Evolutionary conservation across 1,140 invertebrate genomes (phyloP), one percentile per base, ranked within the genome.

Genomic region (Drosophila sp.): DNA sequence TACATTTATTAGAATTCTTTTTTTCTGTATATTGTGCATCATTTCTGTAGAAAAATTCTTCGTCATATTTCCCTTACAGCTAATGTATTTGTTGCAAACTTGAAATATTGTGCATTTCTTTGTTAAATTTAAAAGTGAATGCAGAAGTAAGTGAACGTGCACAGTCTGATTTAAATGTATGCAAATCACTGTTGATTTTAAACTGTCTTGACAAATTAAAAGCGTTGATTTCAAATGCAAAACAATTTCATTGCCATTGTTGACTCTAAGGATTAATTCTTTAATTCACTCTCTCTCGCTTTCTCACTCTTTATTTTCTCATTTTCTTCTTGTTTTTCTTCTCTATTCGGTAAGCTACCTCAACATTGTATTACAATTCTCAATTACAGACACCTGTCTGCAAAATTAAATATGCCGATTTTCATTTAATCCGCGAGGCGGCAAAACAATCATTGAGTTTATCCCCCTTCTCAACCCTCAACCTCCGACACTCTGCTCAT

Each of bases 321-420:
- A 16, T 13, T 27, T 4, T 45, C 8, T 16, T 21, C 13, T 13
- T 11, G n/a, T n/a, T 13, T 18, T n/a, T 0, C 29, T 8, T 32
- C 29, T 29, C 36, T 32, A 5, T 14, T 41, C 4, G 1, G 21
- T 21, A 21, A 21, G 4, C 1, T 2, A 21, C 1, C 21, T 21
- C 21, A 21, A 21, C 21, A 21, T 29, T n/a, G 32, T 14, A 82
- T 82, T 82, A 79, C 79, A 82, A 67, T 72, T 56, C 76, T 65
- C 72, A 87, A 87, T 86, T 81, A 86, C 82, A 70, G 76, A 76
- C 81, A 87, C 82, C 81, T 86, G 81, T 78, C 75, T 75, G 81
- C 78, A 81, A 86, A 86, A 86, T 86, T 86, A 87, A 86, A 87
- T 87, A 81, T 79, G 80, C 77, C 82, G 81, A 87, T 86, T 87